These are phyloP conservation scores for Andrena fulva DNA, from an alignment of 2,888 invertebrate genomes.

Conservation along the genomic window DNA sequence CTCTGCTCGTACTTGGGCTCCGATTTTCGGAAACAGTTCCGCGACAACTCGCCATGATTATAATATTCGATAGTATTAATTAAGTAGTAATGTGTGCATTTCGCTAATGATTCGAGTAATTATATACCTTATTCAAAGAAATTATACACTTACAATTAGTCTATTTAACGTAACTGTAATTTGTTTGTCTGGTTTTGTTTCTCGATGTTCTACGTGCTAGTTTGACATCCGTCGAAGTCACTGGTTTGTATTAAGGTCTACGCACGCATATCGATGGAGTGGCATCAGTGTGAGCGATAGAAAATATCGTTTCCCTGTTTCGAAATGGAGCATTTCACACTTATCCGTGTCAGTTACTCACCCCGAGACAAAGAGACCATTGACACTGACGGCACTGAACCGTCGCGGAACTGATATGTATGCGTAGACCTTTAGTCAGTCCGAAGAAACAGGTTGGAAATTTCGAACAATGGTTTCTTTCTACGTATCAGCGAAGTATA, in stretches of 20 bases:
- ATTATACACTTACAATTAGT: too few relatives aligned
- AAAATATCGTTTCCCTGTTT: too few relatives aligned
- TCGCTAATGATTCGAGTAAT: too few relatives aligned
- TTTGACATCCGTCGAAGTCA: neutral
- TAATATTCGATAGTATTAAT: too few relatives aligned
- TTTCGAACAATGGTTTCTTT: conserved; percentile 57
- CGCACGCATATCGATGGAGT: neutral
- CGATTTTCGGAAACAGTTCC: neutral
- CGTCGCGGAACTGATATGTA: too few relatives aligned
- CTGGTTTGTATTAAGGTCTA: neutral
- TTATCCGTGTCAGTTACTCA: too few relatives aligned
- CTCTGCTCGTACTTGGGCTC: neutral
- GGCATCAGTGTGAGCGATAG: too few relatives aligned
- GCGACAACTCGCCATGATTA: neutral
- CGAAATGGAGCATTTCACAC: too few relatives aligned
- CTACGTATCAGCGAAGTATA: conserved; percentile 31
- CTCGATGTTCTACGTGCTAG: neutral
- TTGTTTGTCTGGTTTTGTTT: neutral
- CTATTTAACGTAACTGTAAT: neutral
- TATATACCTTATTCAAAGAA: too few relatives aligned
- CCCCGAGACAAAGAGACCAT: too few relatives aligned
- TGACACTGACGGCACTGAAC: too few relatives aligned
- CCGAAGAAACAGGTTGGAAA: conserved; percentile 29
- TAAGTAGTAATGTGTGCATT: too few relatives aligned
- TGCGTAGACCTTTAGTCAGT: conserved; percentile 11